These are phyloP conservation scores for Aphelenchoides fujianensis DNA, from an alignment of 1,140 invertebrate genomes.

Conservation along the genomic window DNA sequence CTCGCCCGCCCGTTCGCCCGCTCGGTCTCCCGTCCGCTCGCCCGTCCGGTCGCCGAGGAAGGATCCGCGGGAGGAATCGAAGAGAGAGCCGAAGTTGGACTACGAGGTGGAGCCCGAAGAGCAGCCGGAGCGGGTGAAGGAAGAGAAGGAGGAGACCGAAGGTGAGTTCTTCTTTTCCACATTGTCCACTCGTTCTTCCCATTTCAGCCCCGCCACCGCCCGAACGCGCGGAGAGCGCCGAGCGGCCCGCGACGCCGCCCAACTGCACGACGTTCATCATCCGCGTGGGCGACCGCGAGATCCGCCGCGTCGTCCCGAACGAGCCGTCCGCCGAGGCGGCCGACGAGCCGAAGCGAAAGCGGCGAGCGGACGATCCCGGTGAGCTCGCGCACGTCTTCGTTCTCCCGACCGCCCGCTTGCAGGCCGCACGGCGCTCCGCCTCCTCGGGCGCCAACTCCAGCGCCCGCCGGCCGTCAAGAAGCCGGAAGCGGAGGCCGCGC, in stretches of 20 bases:
- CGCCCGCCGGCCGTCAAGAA: not conserved
- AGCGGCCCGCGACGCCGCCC: not conserved
- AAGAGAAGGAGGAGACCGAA: not conserved
- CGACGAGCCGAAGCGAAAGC: not conserved
- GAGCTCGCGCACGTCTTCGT: not conserved
- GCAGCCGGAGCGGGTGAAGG: not conserved
- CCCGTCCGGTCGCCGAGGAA: too few relatives aligned
- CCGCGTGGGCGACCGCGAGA: slow-evolving; percentile 3
- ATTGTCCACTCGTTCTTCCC: not conserved
- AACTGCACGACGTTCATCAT: slow-evolving; percentile 16
- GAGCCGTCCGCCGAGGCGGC: not conserved
- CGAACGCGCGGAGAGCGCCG: not conserved
- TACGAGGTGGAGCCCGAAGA: not conserved
- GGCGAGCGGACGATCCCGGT: slow-evolving; percentile 19
- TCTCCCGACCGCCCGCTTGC: not conserved
- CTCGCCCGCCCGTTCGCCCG: not conserved
- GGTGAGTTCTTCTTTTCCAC: not conserved
- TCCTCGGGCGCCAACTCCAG: not conserved
- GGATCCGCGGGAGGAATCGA: too few relatives aligned
- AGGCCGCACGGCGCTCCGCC: not conserved
- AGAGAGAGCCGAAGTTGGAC: not conserved
- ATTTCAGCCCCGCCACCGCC: not conserved
- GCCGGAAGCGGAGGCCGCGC: not conserved
- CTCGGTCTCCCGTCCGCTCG: not conserved
- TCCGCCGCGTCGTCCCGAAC: not conserved